Evolutionary conservation across 2,888 invertebrate genomes (phyloP).

Genomic region (Eupelmus urozonus): DNA sequence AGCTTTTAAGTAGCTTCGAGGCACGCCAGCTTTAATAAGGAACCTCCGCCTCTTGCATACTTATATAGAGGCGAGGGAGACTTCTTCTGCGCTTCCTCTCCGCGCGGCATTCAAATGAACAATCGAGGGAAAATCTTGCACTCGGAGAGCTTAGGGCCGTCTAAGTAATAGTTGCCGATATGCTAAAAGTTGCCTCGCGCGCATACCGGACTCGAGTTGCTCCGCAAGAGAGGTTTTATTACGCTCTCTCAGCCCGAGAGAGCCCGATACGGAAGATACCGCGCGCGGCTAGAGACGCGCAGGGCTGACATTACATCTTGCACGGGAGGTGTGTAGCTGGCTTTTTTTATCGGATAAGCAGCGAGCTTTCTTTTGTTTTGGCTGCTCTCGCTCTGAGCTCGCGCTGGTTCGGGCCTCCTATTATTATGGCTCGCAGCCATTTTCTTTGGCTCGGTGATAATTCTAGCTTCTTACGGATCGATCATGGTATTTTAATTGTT

Average conservation of each 20-base stretch:
- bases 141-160: neutral
- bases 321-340: too few relatives aligned
- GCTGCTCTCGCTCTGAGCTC: neutral
- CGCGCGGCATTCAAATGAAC: neutral
- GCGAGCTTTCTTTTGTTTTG: conserved; percentile 4
- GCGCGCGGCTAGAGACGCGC: neutral
- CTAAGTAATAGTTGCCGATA: conserved; percentile 8
- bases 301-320: too few relatives aligned
- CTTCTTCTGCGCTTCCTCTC: neutral
- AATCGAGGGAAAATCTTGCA: conserved; percentile 9
- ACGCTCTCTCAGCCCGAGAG: neutral
- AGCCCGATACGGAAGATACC: conserved; percentile 14
- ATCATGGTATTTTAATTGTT: too few relatives aligned
- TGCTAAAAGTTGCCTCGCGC: neutral
- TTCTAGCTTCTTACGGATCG: too few relatives aligned
- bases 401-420: too few relatives aligned
- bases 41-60: conserved; percentile 8
- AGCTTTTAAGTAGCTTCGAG: conserved; percentile 19
- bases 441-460: too few relatives aligned
- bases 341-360: conserved; percentile 7
- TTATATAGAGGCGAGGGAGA: too few relatives aligned
- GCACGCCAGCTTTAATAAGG: conserved; percentile 16
- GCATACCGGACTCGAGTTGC: neutral
- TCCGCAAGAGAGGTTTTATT: conserved; percentile 9
- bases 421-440: too few relatives aligned